phyloP scores from a whole-genome alignment of 2,797 vertebrate genomes.

The Thripadectes ignobilis region DNA sequence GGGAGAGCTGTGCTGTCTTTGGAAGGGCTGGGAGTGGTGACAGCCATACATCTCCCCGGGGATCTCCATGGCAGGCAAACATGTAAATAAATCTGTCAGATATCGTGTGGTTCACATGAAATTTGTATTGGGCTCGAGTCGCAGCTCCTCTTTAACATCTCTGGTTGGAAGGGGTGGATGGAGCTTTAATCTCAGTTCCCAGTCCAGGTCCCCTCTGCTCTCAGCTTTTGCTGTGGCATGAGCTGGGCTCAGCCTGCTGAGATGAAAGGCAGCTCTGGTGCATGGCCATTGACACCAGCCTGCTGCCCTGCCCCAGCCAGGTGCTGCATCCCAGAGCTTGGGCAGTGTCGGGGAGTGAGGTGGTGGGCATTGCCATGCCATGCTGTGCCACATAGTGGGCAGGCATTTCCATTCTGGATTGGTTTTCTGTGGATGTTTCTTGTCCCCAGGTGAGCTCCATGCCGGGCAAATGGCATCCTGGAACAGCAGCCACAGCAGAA shows the following conservation, averaged over 20 bases:
- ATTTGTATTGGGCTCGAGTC: background rate
- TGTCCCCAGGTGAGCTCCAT: accelerated
- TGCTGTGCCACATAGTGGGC: accelerated
- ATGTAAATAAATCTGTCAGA: background rate
- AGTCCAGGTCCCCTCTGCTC: background rate
- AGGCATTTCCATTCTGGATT: background rate
- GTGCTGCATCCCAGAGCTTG: accelerated
- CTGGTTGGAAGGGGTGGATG: background rate
- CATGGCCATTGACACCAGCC: background rate
- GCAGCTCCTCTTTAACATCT: background rate
- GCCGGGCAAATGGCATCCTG: background rate
- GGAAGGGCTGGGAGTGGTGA: background rate
- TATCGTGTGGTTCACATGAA: background rate
- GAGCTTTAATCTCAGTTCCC: background rate
- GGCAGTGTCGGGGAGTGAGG: background rate
- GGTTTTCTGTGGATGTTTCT: background rate
- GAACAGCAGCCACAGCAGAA: background rate
- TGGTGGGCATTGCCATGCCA: accelerated
- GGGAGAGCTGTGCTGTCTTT: background rate
- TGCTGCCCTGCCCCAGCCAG: background rate
- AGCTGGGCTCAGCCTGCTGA: background rate
- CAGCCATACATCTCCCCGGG: background rate
- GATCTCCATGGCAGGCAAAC: background rate
- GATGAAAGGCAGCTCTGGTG: background rate
- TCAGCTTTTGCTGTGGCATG: background rate